Percentiles rank a stretch among this genome's conserved stretches.
Evolutionary conservation across 2,113 vertebrate species (phyloP).

Genomic region (Trogon surrucura): DNA sequence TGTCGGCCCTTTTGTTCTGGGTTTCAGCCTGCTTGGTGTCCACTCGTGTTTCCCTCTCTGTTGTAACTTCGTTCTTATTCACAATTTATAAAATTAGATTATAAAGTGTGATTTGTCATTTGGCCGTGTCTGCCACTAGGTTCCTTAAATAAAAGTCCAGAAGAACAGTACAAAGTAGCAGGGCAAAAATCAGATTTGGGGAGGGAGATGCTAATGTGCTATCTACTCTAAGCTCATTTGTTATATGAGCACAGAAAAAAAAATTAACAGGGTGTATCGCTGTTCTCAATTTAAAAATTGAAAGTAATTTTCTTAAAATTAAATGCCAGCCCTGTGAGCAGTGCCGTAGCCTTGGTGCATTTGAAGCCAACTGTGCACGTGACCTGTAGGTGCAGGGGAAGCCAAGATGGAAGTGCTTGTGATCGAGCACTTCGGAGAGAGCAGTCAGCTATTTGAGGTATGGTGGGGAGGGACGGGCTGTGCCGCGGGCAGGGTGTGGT

Average conservation of each 20-base stretch:
- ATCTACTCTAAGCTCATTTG: not conserved
- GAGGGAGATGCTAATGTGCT: not conserved
- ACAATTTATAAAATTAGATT: not conserved
- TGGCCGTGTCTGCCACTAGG: not conserved
- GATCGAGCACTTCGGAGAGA: not conserved
- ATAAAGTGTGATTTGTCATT: not conserved
- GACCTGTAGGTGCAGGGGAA: not conserved
- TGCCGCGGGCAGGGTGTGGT: constrained; percentile 1
- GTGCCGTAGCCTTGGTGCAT: rapidly evolving
- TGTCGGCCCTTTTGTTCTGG: not conserved
- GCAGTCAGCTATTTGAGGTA: constrained; percentile 27
- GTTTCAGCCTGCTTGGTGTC: not conserved
- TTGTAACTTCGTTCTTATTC: not conserved
- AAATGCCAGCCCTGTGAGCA: not conserved
- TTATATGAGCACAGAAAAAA: not conserved
- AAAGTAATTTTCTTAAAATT: not conserved
- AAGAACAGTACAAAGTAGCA: not conserved
- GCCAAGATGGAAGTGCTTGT: not conserved
- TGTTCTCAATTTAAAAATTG: not conserved
- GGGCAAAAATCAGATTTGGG: not conserved
- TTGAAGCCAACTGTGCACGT: rapidly evolving
- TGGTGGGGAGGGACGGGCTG: constrained; percentile 18
- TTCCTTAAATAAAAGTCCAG: not conserved
- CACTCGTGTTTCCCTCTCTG: rapidly evolving
- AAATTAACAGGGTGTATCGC: rapidly evolving